These are phyloP conservation scores for Phacellophora camtschatica DNA, from an alignment of 30 jellyfish, hydroid and myxozoan species.

Conservation along the genomic window DNA sequence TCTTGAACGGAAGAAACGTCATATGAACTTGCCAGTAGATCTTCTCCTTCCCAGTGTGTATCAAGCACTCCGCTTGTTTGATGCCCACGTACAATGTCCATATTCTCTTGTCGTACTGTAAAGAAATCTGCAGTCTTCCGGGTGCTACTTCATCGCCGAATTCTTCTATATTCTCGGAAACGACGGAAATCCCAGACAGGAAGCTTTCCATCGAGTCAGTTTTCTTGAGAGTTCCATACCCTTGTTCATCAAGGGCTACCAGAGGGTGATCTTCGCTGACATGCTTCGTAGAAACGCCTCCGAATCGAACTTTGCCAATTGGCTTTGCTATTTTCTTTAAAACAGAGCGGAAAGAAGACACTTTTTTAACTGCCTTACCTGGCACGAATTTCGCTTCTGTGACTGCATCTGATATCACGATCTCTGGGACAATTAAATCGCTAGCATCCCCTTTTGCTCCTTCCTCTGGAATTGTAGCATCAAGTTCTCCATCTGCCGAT, in stretches of 20 bases:
- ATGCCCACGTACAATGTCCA: slow-evolving; percentile 91
- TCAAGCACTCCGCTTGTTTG: slow-evolving; percentile 91
- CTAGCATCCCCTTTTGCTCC: slow-evolving; percentile 2
- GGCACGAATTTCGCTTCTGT: slow-evolving; percentile 68
- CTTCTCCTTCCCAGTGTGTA: slow-evolving; percentile 74
- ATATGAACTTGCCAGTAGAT: slow-evolving; percentile 97
- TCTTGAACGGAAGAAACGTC: slow-evolving; percentile 88
- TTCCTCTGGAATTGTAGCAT: not conserved
- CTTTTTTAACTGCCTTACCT: slow-evolving; percentile 42
- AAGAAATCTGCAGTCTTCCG: slow-evolving; percentile 80
- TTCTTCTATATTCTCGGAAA: slow-evolving; percentile 85
- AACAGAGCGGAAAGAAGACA: slow-evolving; percentile 68
- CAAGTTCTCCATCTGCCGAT: not conserved
- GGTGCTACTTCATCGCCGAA: slow-evolving; percentile 95
- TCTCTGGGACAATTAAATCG: slow-evolving; percentile 42
- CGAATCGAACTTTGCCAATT: slow-evolving; percentile 83
- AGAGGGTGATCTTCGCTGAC: slow-evolving; percentile 43
- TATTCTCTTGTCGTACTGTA: slow-evolving; percentile 70
- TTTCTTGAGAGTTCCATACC: slow-evolving; percentile 42
- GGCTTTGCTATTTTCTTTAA: slow-evolving; percentile 79
- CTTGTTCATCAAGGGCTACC: slow-evolving; percentile 36
- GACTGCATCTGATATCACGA: slow-evolving; percentile 76
- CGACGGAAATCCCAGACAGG: slow-evolving; percentile 80
- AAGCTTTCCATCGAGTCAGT: slow-evolving; percentile 96
- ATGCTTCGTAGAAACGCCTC: slow-evolving; percentile 61